Conservation (phyloP, 2,113 vertebrate genomes). For the human region GRCh38 chr18:66219001-66219500, state of each 20-base stretch:
- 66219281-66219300: background rate
- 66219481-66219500: background rate
- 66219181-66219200: background rate
- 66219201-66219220: background rate
- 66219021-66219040: background rate
- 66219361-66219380: background rate
- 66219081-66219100: background rate
- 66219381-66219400: background rate
- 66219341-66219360: background rate
- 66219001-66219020: background rate
- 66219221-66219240: background rate
- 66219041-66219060: background rate
- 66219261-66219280: background rate
- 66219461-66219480: background rate
- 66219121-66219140: background rate
- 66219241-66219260: accelerated
- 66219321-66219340: background rate
- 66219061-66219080: background rate
- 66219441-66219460: background rate
- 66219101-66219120: background rate
- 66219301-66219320: background rate
- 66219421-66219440: background rate
- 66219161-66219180: background rate
- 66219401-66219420: background rate
- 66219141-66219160: background rate